Base-by-base conservation (phyloP, 2,797 vertebrate genomes). In the Crocodylus rhombifer region DNA sequence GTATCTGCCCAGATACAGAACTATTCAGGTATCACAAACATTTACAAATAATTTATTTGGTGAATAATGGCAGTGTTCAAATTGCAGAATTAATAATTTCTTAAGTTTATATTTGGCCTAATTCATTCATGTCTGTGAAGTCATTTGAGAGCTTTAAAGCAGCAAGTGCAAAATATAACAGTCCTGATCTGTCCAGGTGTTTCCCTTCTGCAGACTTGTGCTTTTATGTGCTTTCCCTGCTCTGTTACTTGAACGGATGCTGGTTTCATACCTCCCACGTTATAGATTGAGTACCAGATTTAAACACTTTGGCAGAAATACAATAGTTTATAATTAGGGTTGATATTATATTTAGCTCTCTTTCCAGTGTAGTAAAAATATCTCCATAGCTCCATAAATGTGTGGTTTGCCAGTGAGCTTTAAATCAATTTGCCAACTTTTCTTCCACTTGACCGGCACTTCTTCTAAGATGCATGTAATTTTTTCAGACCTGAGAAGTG, bases 361-460 rank as follows among this genome's bases (percentile, higher is more conserved):
- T 51, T 88, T 92, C 42, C 79, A 56, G 77, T 56, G 17, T 62
- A 8, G 85, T 57, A 94, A 87, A 79, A 92, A 90, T 82, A 75
- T n/a, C 82, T 64, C 87, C 21, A 36, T 21, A 69, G 26, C 76
- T 69, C 55, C 36, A 21, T n/a, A 21, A 57, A 58, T 62, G 33
- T 82, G 76, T 82, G 69, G 56, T 65, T 89, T 97, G 76, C 79
- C 61, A 13, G 67, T 88, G 30, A 76, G 33, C 5, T 91, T 92
- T 64, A 90, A 80, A 63, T 86, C 77, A 87, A 65, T 12, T 89
- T 86, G 69, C 64, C 64, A 56, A 26, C 80, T 94, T 93, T 88
- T 65, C 30, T 12, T 23, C 20, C 33, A 67, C 67, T 69, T 42
- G 67, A 36, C 67, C 20, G 6, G 36, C 30, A 3, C 23, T 14